Evolutionary conservation across 30 jellyfish, hydroid and myxozoan genomes (phyloP).

Genomic region (Nemopilema nomurai): DNA sequence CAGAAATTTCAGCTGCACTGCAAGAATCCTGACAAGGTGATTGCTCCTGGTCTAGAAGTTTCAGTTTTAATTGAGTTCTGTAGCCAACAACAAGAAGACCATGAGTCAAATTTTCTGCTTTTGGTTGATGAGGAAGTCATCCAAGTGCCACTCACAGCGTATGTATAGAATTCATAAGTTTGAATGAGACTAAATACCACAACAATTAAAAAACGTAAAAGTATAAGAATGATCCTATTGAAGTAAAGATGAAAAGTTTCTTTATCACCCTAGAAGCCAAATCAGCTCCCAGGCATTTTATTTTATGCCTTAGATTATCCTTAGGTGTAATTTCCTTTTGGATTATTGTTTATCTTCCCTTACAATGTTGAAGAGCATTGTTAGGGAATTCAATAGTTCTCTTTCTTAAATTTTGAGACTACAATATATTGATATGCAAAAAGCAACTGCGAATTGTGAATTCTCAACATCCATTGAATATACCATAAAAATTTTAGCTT

Average conservation of each 20-base stretch:
- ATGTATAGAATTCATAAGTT: conserved; percentile 23
- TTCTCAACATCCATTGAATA: not conserved
- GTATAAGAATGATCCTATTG: too few relatives aligned
- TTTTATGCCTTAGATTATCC: too few relatives aligned
- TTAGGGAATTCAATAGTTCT: too few relatives aligned
- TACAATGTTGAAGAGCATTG: too few relatives aligned
- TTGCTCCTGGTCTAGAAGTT: conserved; percentile 91
- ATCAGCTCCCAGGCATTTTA: too few relatives aligned
- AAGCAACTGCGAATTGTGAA: not conserved
- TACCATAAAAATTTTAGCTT: not conserved
- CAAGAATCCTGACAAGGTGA: conserved; percentile 60
- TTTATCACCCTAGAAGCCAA: too few relatives aligned
- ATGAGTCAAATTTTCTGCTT: conserved; percentile 50
- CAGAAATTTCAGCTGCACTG: conserved; percentile 75
- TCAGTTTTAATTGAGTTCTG: conserved; percentile 74
- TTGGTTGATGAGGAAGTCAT: conserved; percentile 70
- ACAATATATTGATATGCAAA: too few relatives aligned
- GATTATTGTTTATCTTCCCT: too few relatives aligned
- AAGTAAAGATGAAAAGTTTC: too few relatives aligned
- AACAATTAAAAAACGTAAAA: too few relatives aligned
- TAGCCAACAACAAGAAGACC: conserved; percentile 66
- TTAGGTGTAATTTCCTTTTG: too few relatives aligned
- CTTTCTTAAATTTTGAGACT: too few relatives aligned
- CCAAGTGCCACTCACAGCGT: conserved; percentile 88
- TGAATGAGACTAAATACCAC: not conserved